Evolutionary conservation across 2,113 vertebrate species (phyloP), one percentile per base, ranked within the genome.

Genomic region (Cyprinodon tularosa): DNA sequence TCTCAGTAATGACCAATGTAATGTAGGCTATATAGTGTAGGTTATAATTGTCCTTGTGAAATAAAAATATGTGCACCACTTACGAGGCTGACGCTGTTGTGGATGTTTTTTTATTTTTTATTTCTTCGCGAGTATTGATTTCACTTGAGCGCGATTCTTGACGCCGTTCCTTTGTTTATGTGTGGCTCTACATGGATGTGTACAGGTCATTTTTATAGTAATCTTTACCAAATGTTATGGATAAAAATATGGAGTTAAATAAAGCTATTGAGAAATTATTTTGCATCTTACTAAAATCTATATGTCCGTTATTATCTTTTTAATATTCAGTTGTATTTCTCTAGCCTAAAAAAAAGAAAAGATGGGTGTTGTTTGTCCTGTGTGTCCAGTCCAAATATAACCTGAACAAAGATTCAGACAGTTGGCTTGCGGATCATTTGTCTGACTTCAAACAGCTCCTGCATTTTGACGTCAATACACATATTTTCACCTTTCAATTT

Each of bases 61-160:
- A 94, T 94, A 93, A 93, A 62, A 29, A 94, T 89, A 87, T 89
- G 85, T 91, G 66, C 89, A 91, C 90, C 82, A 90, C 90, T 86
- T 88, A 76, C 82, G 80, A 89, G 76, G 77, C 77, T 89, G 84
- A 82, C 66, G 65, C 84, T 73, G 78, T 61, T 87, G 86, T 80
- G 71, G 70, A 85, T 22, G 20, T 57, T 29, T 29, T 29, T 29
- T 29, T 29, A 29, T 29, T 29, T 80, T 39, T 81, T 87, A 76
- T 90, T 40, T 79, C 59, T 60, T 29, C n/a, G 66, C 62, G n/a
- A 72, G 62, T 74, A 3, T 42, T 44, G 57, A 48, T 73, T 74
- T 73, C 42, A 68, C 60, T 77, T 62, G 8, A 64, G 40, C 64
- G 69, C 71, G 71, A 75, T 50, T 59, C 62, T 68, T 48, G 12